These are phyloP conservation scores for Petrosia ficiformis DNA, from an alignment of 37 sponge, comb jelly and placozoan genomes.

Conservation along the genomic window DNA sequence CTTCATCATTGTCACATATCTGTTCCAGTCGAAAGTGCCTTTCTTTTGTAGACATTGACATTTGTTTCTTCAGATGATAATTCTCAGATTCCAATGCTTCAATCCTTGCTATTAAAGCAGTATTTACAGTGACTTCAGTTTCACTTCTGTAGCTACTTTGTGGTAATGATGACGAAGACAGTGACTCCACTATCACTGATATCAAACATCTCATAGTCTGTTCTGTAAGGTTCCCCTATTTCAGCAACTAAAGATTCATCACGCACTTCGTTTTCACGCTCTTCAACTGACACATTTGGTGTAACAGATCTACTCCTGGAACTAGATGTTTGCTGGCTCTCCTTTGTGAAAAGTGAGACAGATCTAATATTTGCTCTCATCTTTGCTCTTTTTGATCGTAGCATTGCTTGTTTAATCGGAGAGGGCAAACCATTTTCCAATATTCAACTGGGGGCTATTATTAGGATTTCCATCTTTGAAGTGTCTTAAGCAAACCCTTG, in stretches of 20 bases:
- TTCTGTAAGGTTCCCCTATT: too few relatives aligned
- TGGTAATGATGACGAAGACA: too few relatives aligned
- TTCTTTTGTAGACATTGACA: not conserved
- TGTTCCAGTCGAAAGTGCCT: conserved; percentile 2
- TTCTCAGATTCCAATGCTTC: conserved; percentile 39
- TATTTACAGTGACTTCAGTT: conserved; percentile 1
- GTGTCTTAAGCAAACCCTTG: conserved; percentile 30
- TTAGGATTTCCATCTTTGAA: conserved; percentile 21
- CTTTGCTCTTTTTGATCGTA: conserved; percentile 18
- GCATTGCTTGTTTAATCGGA: conserved; percentile 9
- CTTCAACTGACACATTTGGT: too few relatives aligned
- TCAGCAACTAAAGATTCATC: too few relatives aligned
- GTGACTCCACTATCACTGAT: too few relatives aligned
- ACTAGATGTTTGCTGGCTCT: too few relatives aligned
- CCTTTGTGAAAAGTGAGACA: too few relatives aligned
- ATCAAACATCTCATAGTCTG: too few relatives aligned
- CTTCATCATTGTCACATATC: not conserved
- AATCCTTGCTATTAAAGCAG: conserved; percentile 29
- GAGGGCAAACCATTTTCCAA: conserved; percentile 45
- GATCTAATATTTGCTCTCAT: not conserved
- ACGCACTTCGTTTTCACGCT: too few relatives aligned
- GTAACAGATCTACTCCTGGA: too few relatives aligned
- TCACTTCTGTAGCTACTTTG: not conserved
- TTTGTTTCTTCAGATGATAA: conserved; percentile 4
- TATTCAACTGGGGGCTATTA: conserved; percentile 23